Base-by-base conservation (phyloP, 2,888 invertebrate species). In the Schizotus pectinicornis region DNA sequence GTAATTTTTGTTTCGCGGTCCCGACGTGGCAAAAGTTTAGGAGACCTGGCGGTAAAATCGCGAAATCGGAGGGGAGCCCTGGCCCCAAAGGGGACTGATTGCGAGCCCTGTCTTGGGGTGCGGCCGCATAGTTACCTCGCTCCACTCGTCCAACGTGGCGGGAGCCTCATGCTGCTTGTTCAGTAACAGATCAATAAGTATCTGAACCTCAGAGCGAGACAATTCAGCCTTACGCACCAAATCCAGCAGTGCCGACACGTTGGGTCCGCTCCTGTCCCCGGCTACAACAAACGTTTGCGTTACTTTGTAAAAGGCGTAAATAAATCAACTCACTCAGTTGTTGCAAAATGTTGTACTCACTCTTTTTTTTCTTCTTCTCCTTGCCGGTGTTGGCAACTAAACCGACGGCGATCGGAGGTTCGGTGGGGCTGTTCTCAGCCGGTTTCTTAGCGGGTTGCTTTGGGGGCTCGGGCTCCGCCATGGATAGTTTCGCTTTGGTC, bases 81-180 rank as follows among this genome's bases (percentile, higher is more conserved):
- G 22, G 22, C 22, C 22, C 5, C 22, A 22, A 22, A 5, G 22
- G 5, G 22, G 22, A 3, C 5, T 22, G 22, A 22, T 3, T 22
- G 22, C 22, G 22, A 22, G 22, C 22, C 22, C 22, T 22, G 22
- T 22, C 22, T 22, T 22, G 22, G 22, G 2, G 2, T 22, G 5
- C 5, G 5, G 5, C 22, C 3, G 30, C 6, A 11, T 11, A 12
- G n/a, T 68, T 79, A 88, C 88, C 85, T 93, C 92, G 48, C 88
- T 88, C 94, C 94, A 94, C 74, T 94, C 94, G 1, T 91, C 88
- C 74, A 90, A 87, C 64, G 88, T 84, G 30, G 79, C 76, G 0
- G 89, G 87, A 61, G 89, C 89, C 77, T 89, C 89, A 77, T 92
- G 88, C 78, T 94, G 94, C 77, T 94, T 94, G 81, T 94, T 94